Evolutionary conservation across 2,113 vertebrate genomes (phyloP).

Genomic region (Notothenia rossii): DNA sequence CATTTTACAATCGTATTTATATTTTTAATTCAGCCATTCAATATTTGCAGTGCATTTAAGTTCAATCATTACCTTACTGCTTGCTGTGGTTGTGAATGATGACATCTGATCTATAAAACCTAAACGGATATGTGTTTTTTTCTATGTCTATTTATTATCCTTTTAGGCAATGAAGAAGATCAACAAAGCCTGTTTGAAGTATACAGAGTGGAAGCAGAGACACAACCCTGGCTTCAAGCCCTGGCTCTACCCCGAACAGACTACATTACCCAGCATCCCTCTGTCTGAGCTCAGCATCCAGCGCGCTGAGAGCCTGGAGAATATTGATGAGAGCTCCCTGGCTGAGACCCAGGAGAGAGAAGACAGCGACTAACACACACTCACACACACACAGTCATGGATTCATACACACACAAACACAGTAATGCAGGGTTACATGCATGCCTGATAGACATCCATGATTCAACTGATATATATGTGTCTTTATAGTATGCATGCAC

Average conservation of each 20-base stretch:
- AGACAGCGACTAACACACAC: constrained; percentile 87
- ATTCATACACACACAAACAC: constrained; percentile 32
- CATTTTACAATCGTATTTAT: too few relatives aligned
- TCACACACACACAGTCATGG: constrained; percentile 18
- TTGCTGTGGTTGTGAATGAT: neutral
- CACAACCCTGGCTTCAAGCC: constrained; percentile 91
- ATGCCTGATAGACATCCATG: constrained; percentile 55
- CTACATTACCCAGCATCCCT: constrained; percentile 86
- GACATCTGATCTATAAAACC: neutral
- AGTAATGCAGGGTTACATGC: constrained; percentile 63
- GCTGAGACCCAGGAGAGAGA: constrained; percentile 88
- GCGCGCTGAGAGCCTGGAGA: constrained; percentile 93
- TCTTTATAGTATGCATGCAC: constrained; percentile 33
- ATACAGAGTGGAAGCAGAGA: constrained; percentile 92
- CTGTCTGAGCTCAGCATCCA: constrained; percentile 91
- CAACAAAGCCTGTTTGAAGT: constrained; percentile 92
- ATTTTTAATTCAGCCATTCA: neutral
- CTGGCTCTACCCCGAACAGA: constrained; percentile 95
- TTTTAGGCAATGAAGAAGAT: constrained; percentile 94
- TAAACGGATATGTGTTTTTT: neutral
- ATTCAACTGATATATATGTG: constrained; percentile 29
- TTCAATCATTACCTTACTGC: neutral
- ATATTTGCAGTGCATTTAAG: constrained; percentile 1
- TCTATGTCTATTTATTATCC: neutral
- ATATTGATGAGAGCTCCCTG: constrained; percentile 92